Conservation (phyloP, 1,140 invertebrate species). For the Apis florea region DNA sequence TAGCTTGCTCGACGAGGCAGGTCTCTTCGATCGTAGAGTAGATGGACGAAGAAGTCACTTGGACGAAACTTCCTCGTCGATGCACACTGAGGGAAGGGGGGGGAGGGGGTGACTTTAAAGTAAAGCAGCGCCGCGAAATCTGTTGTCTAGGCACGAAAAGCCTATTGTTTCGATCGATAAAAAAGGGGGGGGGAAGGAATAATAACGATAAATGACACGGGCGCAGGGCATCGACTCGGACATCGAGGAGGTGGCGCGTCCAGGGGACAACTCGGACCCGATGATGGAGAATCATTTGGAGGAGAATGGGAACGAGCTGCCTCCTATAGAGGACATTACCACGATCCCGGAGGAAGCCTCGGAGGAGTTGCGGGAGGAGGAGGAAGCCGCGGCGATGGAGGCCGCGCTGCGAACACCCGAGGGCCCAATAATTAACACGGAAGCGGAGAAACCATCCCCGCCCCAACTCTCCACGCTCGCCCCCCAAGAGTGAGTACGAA, state of each 20-base stretch:
- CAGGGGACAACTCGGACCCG: conserved; percentile 74
- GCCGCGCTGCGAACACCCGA: conserved; percentile 63
- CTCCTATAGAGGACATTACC: conserved; percentile 76
- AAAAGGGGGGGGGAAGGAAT: no score
- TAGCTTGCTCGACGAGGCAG: no score
- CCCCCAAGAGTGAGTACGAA: conserved; percentile 66
- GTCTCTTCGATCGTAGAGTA: no score
- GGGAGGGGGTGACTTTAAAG: no score
- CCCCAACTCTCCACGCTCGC: conserved; percentile 39
- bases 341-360: conserved; percentile 78
- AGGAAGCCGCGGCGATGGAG: conserved; percentile 71
- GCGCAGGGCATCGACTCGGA: conserved; percentile 91
- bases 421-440: conserved; percentile 70
- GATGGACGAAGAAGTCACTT: no score
- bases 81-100: no score
- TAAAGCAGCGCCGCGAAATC: no score
- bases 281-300: conserved; percentile 74
- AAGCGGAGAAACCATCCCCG: conserved; percentile 69
- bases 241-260: conserved; percentile 88
- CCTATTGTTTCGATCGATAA: no score
- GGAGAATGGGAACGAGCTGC: conserved; percentile 73
- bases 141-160: no score
- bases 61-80: no score
- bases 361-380: conserved; percentile 76
- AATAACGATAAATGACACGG: not conserved